Conservation (phyloP, 35 echinoderm and acorn worm species). For the Antedon bifida region DNA sequence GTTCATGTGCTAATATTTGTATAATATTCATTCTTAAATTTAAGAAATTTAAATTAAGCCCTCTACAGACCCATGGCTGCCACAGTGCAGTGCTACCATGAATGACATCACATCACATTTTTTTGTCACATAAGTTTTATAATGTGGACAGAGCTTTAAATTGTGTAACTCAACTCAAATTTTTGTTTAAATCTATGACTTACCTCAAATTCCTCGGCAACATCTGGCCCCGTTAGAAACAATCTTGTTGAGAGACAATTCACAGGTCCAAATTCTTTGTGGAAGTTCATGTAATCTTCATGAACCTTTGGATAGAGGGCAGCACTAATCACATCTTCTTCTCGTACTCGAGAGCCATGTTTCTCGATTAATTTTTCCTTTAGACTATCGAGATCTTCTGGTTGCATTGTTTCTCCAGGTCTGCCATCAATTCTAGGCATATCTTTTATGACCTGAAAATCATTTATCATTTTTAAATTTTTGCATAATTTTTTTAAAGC, state of each 20-base stretch:
- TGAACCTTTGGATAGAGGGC: constrained; percentile 95
- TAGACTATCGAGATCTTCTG: constrained; percentile 58
- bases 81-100: background rate
- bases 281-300: constrained; percentile 79
- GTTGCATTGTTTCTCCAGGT: constrained; percentile 55
- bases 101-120: no score
- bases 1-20: background rate
- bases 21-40: background rate
- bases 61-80: no score
- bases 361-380: constrained; percentile 53
- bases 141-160: no score
- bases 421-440: constrained; percentile 44
- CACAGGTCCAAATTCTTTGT: constrained; percentile 66
- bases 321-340: constrained; percentile 67
- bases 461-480: background rate
- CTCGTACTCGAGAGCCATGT: constrained; percentile 38
- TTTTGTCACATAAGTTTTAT: no score
- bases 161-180: no score
- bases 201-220: constrained; percentile 95
- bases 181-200: background rate
- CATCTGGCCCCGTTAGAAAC: constrained; percentile 79
- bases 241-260: constrained; percentile 54
- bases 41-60: no score
- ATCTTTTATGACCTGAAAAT: constrained; percentile 43
- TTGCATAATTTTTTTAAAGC: background rate